Base-by-base conservation (phyloP, 2,113 vertebrate genomes). In the Hyperoodon ampullatus region DNA sequence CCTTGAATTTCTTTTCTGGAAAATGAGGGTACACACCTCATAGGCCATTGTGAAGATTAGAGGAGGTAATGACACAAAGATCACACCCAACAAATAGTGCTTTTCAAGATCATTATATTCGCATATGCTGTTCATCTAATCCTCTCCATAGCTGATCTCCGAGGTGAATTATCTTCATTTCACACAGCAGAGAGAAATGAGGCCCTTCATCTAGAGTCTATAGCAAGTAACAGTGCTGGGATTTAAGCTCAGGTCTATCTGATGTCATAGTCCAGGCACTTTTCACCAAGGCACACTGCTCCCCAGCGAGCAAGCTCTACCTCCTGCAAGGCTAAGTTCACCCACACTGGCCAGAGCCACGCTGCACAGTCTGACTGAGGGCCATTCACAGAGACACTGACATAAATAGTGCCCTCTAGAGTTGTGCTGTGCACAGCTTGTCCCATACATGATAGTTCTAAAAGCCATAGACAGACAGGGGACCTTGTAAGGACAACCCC, bases 281-380 rank as follows among this genome's bases (percentile, higher is more conserved):
- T 24, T 83, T 35, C 13, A 42, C 50, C 35, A 8, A 66, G 13
- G 35, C 2, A 6, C 8, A 3, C 65, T 66, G 19, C 30, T 42
- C 10, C 61, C 5, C 3, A 18, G 24, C 3, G 13, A 13, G 19
- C 5, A 0, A 42, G 24, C 9, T 2, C 65, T 44, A 4, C 39
- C 9, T 8, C 61, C 80, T 77, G 5, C 66, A 44, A 75, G 39
- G 24, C 74, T 70, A 42, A 42, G 74, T 44, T 60, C 33, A 2
- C 5, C 0, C 9, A 14, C 19, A 0, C 0, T 35, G 28, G 19
- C 74, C 19, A 65, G 26, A 53, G 33, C 28, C 53, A 47, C 35
- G 4, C 35, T 50, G 66, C 30, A 24, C 3, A 1, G 24, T 12
- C 47, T 61, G 28, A 5, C 60, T 28, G 0, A 2, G 39, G 16